phyloP scores from a whole-genome alignment of 2,888 invertebrate genomes.

The Lasius platythorax region DNA sequence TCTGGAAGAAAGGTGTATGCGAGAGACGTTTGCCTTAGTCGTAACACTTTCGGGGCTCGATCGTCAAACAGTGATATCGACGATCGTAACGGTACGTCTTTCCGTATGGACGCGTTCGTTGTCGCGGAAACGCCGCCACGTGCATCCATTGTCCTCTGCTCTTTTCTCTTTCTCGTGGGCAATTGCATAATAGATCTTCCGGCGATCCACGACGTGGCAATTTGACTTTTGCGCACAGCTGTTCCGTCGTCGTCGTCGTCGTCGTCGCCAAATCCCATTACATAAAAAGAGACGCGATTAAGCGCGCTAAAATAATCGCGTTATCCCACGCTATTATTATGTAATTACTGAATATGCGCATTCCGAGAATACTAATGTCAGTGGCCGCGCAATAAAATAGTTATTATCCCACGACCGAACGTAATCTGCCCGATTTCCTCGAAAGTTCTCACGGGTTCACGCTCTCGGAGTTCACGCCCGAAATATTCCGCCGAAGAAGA shows the following conservation, averaged over 20 bases:
- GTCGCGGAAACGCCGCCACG: slow-evolving; percentile 50
- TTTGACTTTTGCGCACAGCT: slow-evolving; percentile 22
- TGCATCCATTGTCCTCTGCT: slow-evolving; percentile 58
- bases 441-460: slow-evolving; percentile 19
- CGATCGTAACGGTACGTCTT: slow-evolving; percentile 71
- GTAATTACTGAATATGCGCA: slow-evolving; percentile 17
- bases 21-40: slow-evolving; percentile 64
- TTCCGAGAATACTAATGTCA: slow-evolving; percentile 22
- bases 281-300: slow-evolving; percentile 21
- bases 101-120: slow-evolving; percentile 56
- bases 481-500: not conserved
- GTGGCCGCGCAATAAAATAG: slow-evolving; percentile 28
- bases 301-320: slow-evolving; percentile 36
- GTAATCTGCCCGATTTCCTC: slow-evolving; percentile 23
- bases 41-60: slow-evolving; percentile 75
- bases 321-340: slow-evolving; percentile 38
- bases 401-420: slow-evolving; percentile 43
- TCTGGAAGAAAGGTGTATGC: slow-evolving; percentile 9
- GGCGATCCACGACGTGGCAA: slow-evolving; percentile 27
- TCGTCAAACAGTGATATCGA: slow-evolving; percentile 72
- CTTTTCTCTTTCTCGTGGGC: slow-evolving; percentile 10
- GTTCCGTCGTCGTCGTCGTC: slow-evolving; percentile 7
- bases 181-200: slow-evolving; percentile 67
- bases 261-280: slow-evolving; percentile 31
- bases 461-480: not conserved